These are phyloP conservation scores for Cryptops parisi DNA, from an alignment of 2,888 invertebrate genomes.

Conservation along the genomic window DNA sequence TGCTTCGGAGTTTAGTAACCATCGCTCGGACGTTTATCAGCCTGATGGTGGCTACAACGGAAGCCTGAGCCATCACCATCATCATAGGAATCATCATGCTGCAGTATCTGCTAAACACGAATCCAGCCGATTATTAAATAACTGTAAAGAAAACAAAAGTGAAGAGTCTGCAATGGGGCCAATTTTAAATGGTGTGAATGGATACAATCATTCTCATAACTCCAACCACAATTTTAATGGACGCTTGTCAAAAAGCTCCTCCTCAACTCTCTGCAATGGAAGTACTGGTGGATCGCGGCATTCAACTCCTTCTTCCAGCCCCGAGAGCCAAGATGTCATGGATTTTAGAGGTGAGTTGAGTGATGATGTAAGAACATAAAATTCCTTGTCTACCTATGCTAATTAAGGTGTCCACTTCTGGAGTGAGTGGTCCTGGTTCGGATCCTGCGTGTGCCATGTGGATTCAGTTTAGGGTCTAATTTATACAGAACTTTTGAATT, in stretches of 20 bases:
- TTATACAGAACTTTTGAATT: no score
- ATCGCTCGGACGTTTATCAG: no score
- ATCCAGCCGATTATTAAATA: no score
- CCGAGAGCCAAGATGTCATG: slow-evolving; percentile 1
- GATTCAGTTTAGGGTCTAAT: no score
- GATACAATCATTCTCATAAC: neutral
- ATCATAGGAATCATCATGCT: neutral
- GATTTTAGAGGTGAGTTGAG: neutral
- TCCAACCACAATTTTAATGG: neutral
- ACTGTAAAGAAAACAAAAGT: neutral
- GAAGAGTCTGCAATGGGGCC: neutral
- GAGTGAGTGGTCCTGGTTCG: no score
- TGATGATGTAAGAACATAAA: no score
- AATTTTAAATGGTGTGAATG: neutral
- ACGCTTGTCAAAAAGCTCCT: neutral
- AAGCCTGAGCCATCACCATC: neutral
- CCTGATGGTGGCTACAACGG: no score
- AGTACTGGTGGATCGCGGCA: slow-evolving; percentile 4
- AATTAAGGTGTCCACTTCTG: no score
- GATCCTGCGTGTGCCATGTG: no score
- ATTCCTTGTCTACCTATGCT: no score
- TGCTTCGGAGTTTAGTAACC: neutral
- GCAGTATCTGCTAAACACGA: neutral
- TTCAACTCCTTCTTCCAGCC: slow-evolving; percentile 4
- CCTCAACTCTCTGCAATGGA: slow-evolving; percentile 2